Evolutionary conservation across 2,113 vertebrate genomes (phyloP).

Genomic region (Proterorhinus semilunaris): DNA sequence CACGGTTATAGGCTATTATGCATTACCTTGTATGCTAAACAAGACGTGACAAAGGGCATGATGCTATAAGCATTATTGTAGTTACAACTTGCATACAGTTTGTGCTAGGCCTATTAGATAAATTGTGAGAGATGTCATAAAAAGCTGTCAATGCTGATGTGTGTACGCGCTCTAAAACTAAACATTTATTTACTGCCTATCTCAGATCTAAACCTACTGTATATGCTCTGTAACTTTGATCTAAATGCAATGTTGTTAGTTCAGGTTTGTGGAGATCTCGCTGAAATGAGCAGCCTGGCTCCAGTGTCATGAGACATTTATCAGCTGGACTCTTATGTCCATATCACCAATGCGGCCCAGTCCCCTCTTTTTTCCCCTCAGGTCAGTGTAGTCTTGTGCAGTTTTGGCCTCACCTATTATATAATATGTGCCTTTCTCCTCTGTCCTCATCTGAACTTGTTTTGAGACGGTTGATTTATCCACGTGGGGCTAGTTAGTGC

Average conservation of each 20-base stretch:
- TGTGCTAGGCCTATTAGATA: neutral
- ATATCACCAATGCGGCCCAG: slow-evolving; percentile 10
- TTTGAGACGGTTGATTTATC: neutral
- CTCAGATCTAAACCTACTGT: slow-evolving; percentile 4
- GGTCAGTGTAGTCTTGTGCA: neutral
- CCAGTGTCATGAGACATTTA: neutral
- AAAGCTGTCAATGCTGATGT: slow-evolving; percentile 12
- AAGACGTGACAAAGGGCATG: slow-evolving; percentile 41
- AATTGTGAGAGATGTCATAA: neutral
- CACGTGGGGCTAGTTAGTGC: neutral
- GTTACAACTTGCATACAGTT: neutral
- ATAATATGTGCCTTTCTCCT: slow-evolving; percentile 14
- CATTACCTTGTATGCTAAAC: neutral
- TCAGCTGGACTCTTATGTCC: slow-evolving; percentile 9
- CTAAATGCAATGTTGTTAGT: slow-evolving; percentile 2
- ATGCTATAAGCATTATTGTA: slow-evolving; percentile 5
- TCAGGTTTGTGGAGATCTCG: neutral
- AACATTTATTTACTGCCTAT: neutral
- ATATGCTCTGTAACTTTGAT: slow-evolving; percentile 28
- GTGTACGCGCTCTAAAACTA: neutral
- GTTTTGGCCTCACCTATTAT: neutral
- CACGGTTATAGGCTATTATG: neutral
- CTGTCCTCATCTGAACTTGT: slow-evolving; percentile 31
- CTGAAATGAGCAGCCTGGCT: slow-evolving; percentile 20
- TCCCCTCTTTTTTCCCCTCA: slow-evolving; percentile 4